A percentile compares a stretch with the other conserved stretches of the same genome.
Evolutionary conservation across 2,888 invertebrate species (phyloP).

Genomic region (Volucella bombylans): DNA sequence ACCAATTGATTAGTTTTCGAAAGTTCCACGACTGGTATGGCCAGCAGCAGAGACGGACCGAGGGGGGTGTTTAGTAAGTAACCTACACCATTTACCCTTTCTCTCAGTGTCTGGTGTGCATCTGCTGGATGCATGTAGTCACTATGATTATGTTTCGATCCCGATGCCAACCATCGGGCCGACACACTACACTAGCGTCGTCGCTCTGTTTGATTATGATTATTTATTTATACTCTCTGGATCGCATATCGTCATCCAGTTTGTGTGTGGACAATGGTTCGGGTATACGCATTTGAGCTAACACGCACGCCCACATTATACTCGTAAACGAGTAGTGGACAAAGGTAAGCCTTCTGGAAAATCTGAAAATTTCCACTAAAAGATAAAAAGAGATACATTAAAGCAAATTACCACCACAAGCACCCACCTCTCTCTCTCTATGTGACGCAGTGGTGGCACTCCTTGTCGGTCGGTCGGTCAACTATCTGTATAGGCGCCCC

Average conservation of each 20-base stretch:
- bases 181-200: too few species aligned
- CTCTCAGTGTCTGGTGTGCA: neutral
- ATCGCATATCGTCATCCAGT: conserved; percentile 27
- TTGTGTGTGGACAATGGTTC: neutral
- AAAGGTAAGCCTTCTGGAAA: conserved; percentile 62
- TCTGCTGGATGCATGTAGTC: neutral
- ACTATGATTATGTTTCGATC: conserved; percentile 14
- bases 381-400: conserved; percentile 69
- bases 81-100: too few species aligned
- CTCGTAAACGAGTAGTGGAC: neutral
- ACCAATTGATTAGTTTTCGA: conserved; percentile 73
- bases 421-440: conserved; percentile 9
- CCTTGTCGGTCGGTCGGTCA: neutral
- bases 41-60: conserved; percentile 34
- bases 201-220: conserved; percentile 64
- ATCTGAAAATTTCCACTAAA: conserved; percentile 51
- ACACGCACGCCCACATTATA: conserved; percentile 50
- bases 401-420: conserved; percentile 59
- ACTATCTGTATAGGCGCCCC: conserved; percentile 11
- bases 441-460: neutral
- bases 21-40: conserved; percentile 41
- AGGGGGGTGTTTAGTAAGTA: conserved; percentile 4
- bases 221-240: conserved; percentile 59
- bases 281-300: conserved; percentile 37
- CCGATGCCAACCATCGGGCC: neutral